These are phyloP conservation scores for Augiades crinisus DNA, from an alignment of 2,888 invertebrate genomes.

Conservation along the genomic window DNA sequence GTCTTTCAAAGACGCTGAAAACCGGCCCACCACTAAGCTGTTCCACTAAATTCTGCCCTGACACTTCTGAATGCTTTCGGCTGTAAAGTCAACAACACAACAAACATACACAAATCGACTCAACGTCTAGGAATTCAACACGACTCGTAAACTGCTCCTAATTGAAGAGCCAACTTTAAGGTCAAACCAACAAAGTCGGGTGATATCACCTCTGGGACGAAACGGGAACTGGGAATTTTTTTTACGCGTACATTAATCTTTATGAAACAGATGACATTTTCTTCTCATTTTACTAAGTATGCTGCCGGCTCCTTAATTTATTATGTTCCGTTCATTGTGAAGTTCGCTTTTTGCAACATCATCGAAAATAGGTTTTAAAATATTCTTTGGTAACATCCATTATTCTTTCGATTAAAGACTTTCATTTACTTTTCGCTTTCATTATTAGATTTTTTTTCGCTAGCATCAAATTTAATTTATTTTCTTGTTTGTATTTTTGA, in stretches of 20 bases:
- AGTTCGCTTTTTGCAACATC: background rate
- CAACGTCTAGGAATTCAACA: constrained; percentile 1
- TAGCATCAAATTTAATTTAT: too few species aligned
- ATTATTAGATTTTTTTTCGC: too few species aligned
- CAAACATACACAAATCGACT: background rate
- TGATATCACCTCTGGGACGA: constrained; percentile 41
- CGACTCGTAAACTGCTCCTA: constrained; percentile 25
- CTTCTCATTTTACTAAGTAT: background rate
- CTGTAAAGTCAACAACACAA: too few species aligned
- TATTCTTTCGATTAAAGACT: too few species aligned
- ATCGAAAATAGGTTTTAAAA: too few species aligned
- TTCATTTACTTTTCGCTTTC: too few species aligned
- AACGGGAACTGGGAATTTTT: background rate
- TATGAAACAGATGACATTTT: background rate
- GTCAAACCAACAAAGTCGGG: constrained; percentile 34
- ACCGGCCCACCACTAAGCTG: too few species aligned
- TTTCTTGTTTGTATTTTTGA: too few species aligned
- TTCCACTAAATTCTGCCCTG: too few species aligned
- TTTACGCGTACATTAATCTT: background rate
- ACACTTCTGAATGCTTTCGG: too few species aligned
- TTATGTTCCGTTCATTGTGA: background rate
- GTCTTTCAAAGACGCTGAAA: too few species aligned
- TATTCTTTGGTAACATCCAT: too few species aligned
- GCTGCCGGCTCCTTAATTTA: background rate
- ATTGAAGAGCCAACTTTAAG: constrained; percentile 45